Percentiles rank a stretch among this genome's conserved stretches.
These are phyloP conservation scores for Synanthedon formicaeformis DNA, from an alignment of 2,888 invertebrate genomes.

Conservation along the genomic window DNA sequence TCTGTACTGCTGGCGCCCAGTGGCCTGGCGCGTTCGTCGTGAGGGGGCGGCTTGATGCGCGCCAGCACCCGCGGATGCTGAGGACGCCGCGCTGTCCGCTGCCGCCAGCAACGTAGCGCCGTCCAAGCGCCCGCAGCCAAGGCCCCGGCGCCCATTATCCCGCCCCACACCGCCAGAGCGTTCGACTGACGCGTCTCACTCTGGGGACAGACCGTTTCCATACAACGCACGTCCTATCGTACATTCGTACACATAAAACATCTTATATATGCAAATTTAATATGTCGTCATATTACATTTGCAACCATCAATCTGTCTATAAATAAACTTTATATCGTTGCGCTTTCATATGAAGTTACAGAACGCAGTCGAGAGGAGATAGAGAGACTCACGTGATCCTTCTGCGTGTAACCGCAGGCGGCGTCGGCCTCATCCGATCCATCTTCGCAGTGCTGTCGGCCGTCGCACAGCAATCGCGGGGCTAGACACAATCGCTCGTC, in stretches of 20 bases:
- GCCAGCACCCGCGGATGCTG: constrained; percentile 11
- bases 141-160: constrained; percentile 27
- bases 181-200: constrained; percentile 13
- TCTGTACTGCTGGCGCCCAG: constrained; percentile 26
- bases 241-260: too few relatives aligned
- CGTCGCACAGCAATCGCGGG: constrained; percentile 77
- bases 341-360: too few relatives aligned
- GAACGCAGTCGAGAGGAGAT: background rate
- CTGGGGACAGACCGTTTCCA: background rate
- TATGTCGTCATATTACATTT: too few relatives aligned
- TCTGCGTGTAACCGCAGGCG: constrained; percentile 61
- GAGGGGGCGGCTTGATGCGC: constrained; percentile 12
- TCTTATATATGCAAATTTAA: too few relatives aligned
- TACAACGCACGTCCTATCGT: too few relatives aligned
- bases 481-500: constrained; percentile 80
- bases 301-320: too few relatives aligned
- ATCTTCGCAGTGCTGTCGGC: constrained; percentile 82
- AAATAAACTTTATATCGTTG: too few relatives aligned
- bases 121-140: constrained; percentile 28
- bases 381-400: constrained; percentile 38
- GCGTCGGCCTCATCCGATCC: constrained; percentile 82
- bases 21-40: constrained; percentile 13
- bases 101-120: constrained; percentile 26
- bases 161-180: constrained; percentile 34
- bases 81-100: constrained; percentile 9